Evolutionary conservation across 2,113 vertebrate genomes (phyloP).

Genomic region (Callorhinus ursinus): DNA sequence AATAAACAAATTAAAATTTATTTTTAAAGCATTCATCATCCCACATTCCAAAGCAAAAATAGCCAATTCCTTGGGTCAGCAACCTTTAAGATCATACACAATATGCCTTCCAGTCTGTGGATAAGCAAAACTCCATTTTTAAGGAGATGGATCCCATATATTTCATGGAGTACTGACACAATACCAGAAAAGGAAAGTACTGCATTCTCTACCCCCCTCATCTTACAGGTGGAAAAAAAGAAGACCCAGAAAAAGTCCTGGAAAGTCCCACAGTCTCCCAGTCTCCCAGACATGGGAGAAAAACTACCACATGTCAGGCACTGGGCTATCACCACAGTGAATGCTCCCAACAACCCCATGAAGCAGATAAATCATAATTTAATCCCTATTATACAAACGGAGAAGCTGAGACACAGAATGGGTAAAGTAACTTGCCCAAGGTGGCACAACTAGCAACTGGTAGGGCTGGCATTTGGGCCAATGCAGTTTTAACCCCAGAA

Average conservation of each 20-base stretch:
- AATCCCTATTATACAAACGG: neutral
- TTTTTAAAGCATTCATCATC: constrained; percentile 1
- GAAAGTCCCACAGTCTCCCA: neutral
- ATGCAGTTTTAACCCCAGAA: neutral
- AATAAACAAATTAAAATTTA: neutral
- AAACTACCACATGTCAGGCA: neutral
- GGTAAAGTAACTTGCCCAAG: neutral
- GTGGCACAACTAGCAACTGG: neutral
- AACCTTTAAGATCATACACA: neutral
- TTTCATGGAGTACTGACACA: neutral
- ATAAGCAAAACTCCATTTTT: constrained; percentile 29
- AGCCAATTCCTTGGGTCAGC: neutral
- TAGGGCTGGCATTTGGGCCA: neutral
- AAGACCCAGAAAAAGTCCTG: neutral
- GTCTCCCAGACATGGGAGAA: neutral
- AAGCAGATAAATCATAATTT: neutral
- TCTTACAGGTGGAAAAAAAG: neutral
- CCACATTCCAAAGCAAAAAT: neutral
- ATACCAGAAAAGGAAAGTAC: neutral
- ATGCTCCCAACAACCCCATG: neutral
- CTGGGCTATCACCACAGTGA: neutral
- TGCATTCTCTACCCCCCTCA: neutral
- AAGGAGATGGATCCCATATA: neutral
- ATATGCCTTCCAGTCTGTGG: neutral
- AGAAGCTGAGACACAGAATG: neutral